Conservation (phyloP, 2,113 vertebrate genomes). For the Corvus hawaiiensis region DNA sequence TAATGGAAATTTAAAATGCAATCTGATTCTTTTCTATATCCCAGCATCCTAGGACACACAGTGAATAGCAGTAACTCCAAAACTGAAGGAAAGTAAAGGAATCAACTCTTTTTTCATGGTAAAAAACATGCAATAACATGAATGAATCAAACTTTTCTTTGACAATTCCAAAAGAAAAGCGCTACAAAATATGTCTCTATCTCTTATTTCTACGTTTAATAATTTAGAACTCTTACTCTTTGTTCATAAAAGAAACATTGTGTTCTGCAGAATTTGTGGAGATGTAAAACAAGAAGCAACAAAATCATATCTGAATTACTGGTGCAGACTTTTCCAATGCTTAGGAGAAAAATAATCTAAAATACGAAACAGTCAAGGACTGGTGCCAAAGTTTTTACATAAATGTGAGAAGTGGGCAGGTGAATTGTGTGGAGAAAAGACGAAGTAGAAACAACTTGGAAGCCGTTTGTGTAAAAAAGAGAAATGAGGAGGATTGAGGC, state of each 20-base stretch:
- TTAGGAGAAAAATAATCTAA: neutral
- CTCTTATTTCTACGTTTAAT: constrained; percentile 6
- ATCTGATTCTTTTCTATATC: neutral
- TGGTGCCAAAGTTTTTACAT: neutral
- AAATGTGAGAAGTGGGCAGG: neutral
- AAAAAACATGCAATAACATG: neutral
- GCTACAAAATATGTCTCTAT: neutral
- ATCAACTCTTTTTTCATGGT: neutral
- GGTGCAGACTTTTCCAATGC: neutral
- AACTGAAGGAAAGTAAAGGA: neutral
- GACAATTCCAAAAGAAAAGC: neutral
- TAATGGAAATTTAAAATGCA: neutral
- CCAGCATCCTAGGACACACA: neutral
- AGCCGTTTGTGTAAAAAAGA: neutral
- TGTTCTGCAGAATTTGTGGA: constrained; percentile 8
- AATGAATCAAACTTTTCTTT: neutral
- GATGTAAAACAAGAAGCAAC: neutral
- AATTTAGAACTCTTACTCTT: constrained; percentile 26
- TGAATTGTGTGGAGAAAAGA: neutral
- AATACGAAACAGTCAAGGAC: neutral
- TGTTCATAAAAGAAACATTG: constrained; percentile 16
- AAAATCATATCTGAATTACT: neutral
- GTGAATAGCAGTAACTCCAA: neutral
- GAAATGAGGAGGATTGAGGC: neutral
- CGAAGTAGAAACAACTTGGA: neutral